Evolutionary conservation across 2,888 invertebrate species (phyloP).

Genomic region (Allygus modestus): DNA sequence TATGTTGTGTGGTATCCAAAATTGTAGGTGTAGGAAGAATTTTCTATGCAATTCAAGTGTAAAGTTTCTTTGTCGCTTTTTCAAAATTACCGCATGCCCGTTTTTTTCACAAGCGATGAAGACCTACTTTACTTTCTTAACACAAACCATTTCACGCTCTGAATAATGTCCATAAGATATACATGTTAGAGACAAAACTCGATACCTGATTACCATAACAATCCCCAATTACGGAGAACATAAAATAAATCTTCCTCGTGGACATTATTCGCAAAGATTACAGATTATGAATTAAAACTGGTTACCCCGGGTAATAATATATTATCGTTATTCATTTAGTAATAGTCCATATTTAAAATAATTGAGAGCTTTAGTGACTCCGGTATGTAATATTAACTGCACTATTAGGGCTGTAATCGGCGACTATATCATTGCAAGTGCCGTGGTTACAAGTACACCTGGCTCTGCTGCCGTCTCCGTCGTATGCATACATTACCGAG

Average conservation of each 20-base stretch:
- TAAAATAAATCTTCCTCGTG: neutral
- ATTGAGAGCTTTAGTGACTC: slow-evolving; percentile 12
- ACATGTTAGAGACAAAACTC: too few relatives aligned
- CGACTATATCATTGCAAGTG: slow-evolving; percentile 34
- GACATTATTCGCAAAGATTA: neutral
- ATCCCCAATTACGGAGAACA: too few relatives aligned
- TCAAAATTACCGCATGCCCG: too few relatives aligned
- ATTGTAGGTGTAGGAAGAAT: too few relatives aligned
- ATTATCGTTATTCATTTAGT: slow-evolving; percentile 22
- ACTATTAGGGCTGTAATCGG: slow-evolving; percentile 19
- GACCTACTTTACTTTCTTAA: too few relatives aligned
- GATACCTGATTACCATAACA: too few relatives aligned
- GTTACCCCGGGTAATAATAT: neutral
- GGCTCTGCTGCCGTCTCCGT: neutral
- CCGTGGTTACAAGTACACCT: slow-evolving; percentile 26
- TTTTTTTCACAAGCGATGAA: too few relatives aligned
- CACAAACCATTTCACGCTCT: too few relatives aligned
- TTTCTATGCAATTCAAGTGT: too few relatives aligned
- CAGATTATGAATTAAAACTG: neutral
- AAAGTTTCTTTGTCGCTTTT: too few relatives aligned
- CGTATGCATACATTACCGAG: slow-evolving; percentile 21
- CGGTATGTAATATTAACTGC: slow-evolving; percentile 36
- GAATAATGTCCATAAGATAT: too few relatives aligned
- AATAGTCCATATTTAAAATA: slow-evolving; percentile 33
- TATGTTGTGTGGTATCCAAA: too few relatives aligned